Evolutionary conservation across 2,797 vertebrate genomes (phyloP).

Genomic region (Chloroceryle inda): DNA sequence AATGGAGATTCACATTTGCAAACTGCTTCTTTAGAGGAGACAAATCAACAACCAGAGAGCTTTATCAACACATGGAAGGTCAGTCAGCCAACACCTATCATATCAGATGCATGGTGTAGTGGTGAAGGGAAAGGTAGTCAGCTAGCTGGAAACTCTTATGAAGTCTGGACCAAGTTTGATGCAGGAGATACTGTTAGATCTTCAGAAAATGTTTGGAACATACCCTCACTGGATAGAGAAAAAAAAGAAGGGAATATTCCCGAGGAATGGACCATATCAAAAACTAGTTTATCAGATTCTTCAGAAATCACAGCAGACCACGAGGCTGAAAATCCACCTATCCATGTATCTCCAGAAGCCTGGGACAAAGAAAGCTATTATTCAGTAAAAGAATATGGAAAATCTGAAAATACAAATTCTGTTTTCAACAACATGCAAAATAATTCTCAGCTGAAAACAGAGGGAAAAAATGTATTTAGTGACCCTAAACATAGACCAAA

Average conservation of each 20-base stretch:
- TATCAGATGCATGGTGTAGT: conserved; percentile 69
- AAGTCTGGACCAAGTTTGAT: conserved; percentile 72
- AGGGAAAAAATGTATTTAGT: neutral
- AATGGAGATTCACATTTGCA: neutral
- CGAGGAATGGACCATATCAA: conserved; percentile 65
- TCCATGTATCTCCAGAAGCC: conserved; percentile 12
- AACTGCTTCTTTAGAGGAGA: conserved; percentile 31
- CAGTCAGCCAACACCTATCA: conserved; percentile 5
- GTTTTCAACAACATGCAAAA: conserved; percentile 55
- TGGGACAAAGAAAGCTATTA: conserved; percentile 51
- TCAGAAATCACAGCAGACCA: conserved; percentile 42
- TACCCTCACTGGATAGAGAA: conserved; percentile 46
- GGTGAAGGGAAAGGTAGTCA: conserved; percentile 1
- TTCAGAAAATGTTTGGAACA: conserved; percentile 71
- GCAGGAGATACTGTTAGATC: conserved; percentile 49
- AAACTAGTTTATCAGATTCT: conserved; percentile 65
- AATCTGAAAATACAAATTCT: conserved; percentile 31
- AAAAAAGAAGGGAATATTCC: conserved; percentile 25
- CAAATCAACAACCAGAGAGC: conserved; percentile 64
- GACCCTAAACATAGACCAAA: conserved; percentile 21
- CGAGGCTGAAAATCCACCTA: conserved; percentile 13
- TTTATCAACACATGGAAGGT: conserved; percentile 75
- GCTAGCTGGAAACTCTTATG: neutral
- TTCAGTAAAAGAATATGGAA: neutral
- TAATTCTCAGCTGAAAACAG: conserved; percentile 24